A percentile compares a stretch with the other conserved stretches of the same genome.
These are phyloP conservation scores for Muscina levida DNA, from an alignment of 2,888 invertebrate genomes.

Conservation along the genomic window DNA sequence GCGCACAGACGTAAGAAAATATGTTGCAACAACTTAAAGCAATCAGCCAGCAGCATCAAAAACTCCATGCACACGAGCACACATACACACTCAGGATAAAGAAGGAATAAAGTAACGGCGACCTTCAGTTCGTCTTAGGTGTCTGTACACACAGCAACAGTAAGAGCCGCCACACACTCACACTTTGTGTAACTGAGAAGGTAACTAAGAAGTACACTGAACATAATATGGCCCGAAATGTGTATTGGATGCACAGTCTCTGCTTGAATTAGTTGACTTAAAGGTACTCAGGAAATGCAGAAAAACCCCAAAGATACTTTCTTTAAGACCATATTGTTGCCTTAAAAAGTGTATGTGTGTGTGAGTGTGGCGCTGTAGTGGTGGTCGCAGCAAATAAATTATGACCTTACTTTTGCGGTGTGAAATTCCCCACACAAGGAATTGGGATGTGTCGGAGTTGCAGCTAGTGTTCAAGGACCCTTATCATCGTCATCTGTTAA, in stretches of 20 bases:
- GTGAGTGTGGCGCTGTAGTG: constrained; percentile 1
- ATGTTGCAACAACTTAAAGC: constrained; percentile 61
- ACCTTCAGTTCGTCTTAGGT: constrained; percentile 61
- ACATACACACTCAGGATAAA: not conserved
- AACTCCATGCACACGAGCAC: not conserved
- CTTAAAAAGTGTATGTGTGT: not conserved
- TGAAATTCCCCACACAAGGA: constrained; percentile 44
- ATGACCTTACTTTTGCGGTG: constrained; percentile 60
- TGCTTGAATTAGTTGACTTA: not conserved
- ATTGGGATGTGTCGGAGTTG: constrained; percentile 45
- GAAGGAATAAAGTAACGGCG: constrained; percentile 55
- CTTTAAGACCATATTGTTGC: constrained; percentile 12
- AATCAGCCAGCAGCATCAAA: constrained; percentile 30
- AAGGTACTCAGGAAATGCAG: constrained; percentile 1
- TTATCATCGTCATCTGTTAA: constrained; percentile 65
- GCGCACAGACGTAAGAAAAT: constrained; percentile 32
- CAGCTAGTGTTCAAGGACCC: constrained; percentile 56
- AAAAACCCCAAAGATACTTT: constrained; percentile 7
- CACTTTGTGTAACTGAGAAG: constrained; percentile 8
- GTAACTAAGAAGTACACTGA: constrained; percentile 28
- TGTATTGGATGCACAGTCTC: not conserved
- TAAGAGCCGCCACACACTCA: not conserved
- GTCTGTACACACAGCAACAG: constrained; percentile 40
- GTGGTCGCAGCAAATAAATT: constrained; percentile 56
- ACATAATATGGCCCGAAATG: not conserved